Evolutionary conservation across 2,888 invertebrate genomes (phyloP), one percentile per base, ranked within the genome.

Genomic region (Cepaea hortensis): DNA sequence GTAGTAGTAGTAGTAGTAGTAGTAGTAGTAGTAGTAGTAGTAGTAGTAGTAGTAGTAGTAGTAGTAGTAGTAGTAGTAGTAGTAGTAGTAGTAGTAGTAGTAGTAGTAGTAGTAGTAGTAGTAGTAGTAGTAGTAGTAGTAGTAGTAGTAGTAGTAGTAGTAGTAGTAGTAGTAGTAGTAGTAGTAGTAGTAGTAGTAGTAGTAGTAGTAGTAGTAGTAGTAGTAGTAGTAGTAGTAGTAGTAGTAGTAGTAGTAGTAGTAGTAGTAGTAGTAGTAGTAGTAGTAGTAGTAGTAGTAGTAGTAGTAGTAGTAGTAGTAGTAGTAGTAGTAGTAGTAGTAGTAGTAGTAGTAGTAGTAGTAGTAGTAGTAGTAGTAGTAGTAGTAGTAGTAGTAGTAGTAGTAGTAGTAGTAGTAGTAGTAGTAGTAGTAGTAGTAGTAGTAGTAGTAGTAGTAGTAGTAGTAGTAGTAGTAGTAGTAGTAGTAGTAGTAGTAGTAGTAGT

Each of bases 1-100:
- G 77, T 77, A 77, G 77, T 77, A 77, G 77, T 77, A 77, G 77
- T 77, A 77, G 77, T 77, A 77, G 77, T 77, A 77, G 77, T 77
- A 77, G 77, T 77, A 77, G 77, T 77, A 77, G 77, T 77, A 77
- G 77, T 77, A 77, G 77, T 77, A 77, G 77, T 77, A 77, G 77
- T 77, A 77, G 77, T 77, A 77, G 77, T 77, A 77, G 77, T 77
- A 77, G 77, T 77, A 77, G 77, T 77, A 77, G 77, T 77, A 77
- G 77, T 77, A 77, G 77, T 77, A 77, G 77, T 77, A 77, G 77
- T 77, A 77, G 77, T 77, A 77, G 77, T 77, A 77, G 77, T 77
- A 77, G 77, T 77, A 77, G 77, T 77, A 77, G 77, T 77, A 77
- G 77, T 77, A 77, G 77, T 77, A 77, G 77, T 77, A 77, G 77